These are phyloP conservation scores for Hetaerina americana DNA, from an alignment of 1,140 invertebrate species.

Conservation along the genomic window DNA sequence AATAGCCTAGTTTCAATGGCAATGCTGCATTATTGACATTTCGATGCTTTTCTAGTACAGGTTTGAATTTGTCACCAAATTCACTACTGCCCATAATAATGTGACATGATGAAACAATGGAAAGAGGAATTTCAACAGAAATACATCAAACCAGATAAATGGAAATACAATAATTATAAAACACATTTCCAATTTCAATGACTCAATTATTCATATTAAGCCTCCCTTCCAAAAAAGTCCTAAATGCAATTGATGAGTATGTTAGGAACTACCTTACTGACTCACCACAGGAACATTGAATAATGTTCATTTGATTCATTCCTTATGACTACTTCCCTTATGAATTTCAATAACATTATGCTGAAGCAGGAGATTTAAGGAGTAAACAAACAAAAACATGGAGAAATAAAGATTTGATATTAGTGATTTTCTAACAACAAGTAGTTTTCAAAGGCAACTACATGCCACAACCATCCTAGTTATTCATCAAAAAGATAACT, in stretches of 20 bases:
- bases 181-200: too few species aligned
- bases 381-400: neutral
- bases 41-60: neutral
- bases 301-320: neutral
- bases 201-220: neutral
- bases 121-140: neutral
- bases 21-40: too few species aligned
- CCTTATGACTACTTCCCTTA: neutral
- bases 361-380: neutral
- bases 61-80: too few species aligned
- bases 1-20: too few species aligned
- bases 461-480: too few species aligned
- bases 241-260: neutral
- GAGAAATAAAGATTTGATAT: neutral
- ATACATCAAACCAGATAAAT: neutral
- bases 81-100: too few species aligned
- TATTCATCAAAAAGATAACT: too few species aligned
- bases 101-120: too few species aligned
- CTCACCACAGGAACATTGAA: neutral
- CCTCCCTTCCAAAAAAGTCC: neutral
- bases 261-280: neutral
- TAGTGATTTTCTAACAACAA: neutral
- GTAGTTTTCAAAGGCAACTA: too few species aligned
- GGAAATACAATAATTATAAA: too few species aligned
- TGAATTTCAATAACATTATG: neutral